Evolutionary conservation across 2,113 vertebrate species (phyloP).

Genomic region (Oxygymnocypris stewartii): DNA sequence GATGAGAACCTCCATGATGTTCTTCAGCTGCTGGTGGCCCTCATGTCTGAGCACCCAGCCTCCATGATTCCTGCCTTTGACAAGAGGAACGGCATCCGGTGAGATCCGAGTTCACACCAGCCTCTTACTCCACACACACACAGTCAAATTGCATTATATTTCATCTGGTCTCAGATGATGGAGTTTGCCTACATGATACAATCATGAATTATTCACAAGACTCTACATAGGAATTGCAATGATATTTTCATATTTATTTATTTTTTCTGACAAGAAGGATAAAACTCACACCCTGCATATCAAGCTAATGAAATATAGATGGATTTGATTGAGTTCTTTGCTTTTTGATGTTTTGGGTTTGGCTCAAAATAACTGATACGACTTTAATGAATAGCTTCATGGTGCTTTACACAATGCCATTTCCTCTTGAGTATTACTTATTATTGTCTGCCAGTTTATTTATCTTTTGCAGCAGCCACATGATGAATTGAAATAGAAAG

Average conservation of each 20-base stretch:
- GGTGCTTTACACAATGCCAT: constrained; percentile 13
- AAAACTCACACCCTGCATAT: constrained; percentile 50
- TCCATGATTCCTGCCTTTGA: constrained; percentile 99
- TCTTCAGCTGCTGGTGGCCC: constrained; percentile 92
- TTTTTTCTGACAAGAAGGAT: constrained; percentile 56
- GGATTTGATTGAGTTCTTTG: constrained; percentile 42
- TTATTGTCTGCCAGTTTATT: constrained; percentile 11
- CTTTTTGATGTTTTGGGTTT: constrained; percentile 44
- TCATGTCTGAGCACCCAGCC: constrained; percentile 96
- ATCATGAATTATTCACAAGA: constrained; percentile 63
- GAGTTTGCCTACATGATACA: constrained; percentile 25
- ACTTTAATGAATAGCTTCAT: constrained; percentile 39
- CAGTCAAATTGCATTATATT: constrained; percentile 25
- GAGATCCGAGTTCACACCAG: constrained; percentile 58
- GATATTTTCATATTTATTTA: constrained; percentile 61
- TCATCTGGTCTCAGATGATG: constrained; percentile 19
- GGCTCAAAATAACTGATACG: constrained; percentile 22
- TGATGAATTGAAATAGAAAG: not conserved
- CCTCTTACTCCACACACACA: not conserved
- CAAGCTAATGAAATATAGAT: constrained; percentile 60
- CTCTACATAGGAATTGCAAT: constrained; percentile 36
- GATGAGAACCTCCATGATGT: constrained; percentile 98
- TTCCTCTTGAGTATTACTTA: constrained; percentile 5
- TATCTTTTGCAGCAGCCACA: not conserved
- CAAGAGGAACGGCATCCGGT: constrained; percentile 98